Conservation (phyloP, 2,113 vertebrate genomes). For the Spilogale gracilis region DNA sequence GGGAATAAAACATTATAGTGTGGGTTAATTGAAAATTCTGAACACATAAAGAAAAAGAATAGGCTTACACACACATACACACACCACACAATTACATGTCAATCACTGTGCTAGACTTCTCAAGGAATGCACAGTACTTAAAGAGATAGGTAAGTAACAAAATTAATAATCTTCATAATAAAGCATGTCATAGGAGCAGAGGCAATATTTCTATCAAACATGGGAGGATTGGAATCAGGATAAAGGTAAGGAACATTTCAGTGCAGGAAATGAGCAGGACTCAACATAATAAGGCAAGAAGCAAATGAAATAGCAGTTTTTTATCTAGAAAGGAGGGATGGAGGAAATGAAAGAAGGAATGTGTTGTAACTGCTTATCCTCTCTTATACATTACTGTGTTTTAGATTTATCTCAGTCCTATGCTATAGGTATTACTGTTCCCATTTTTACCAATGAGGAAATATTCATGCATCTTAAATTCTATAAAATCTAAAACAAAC, state of each 20-base stretch:
- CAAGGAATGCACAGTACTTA: background rate
- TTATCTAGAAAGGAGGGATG: background rate
- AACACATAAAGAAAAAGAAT: background rate
- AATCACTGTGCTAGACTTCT: background rate
- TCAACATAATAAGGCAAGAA: too few species aligned
- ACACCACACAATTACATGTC: background rate
- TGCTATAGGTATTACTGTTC: background rate
- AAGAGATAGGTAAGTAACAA: background rate
- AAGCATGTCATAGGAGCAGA: background rate
- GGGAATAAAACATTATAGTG: background rate
- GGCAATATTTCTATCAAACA: background rate
- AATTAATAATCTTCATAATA: background rate
- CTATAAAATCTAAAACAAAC: background rate
- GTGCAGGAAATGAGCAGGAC: background rate
- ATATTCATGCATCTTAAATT: background rate
- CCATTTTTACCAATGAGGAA: background rate
- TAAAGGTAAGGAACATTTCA: background rate
- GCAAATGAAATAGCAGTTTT: background rate
- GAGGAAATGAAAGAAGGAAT: background rate
- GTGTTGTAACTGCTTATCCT: background rate
- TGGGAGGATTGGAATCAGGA: background rate
- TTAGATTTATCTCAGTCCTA: background rate
- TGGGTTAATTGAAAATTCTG: background rate
- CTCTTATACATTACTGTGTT: background rate
- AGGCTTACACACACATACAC: background rate